phyloP scores from a whole-genome alignment of 2,113 vertebrate species.

The Proterorhinus semilunaris region DNA sequence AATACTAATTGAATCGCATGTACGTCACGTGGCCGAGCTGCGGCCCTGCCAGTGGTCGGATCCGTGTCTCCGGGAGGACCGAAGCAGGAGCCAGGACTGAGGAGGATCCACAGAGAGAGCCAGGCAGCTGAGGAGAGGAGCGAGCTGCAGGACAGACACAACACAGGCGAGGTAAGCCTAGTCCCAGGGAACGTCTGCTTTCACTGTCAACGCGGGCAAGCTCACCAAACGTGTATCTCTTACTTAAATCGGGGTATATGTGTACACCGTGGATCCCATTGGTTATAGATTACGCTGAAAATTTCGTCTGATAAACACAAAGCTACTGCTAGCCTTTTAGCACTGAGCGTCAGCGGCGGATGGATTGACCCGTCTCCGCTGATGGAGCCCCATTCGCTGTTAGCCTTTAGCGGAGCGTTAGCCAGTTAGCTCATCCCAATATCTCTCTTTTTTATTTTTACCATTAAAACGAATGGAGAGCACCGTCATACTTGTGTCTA shows the following conservation, averaged over 20 bases:
- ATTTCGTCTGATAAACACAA: constrained; percentile 12
- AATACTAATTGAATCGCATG: constrained; percentile 66
- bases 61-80: constrained; percentile 2
- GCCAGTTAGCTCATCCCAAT: constrained; percentile 32
- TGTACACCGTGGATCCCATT: not conserved
- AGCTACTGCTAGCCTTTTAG: constrained; percentile 49
- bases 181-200: constrained; percentile 15
- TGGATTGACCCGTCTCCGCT: constrained; percentile 39
- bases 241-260: not conserved
- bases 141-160: constrained; percentile 40
- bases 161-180: constrained; percentile 42
- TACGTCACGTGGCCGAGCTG: constrained; percentile 74
- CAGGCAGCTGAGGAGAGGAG: constrained; percentile 3
- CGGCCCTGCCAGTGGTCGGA: constrained; percentile 58
- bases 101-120: not conserved
- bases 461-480: constrained; percentile 4
- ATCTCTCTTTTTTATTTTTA: not conserved
- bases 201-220: constrained; percentile 9
- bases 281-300: not conserved
- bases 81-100: not conserved
- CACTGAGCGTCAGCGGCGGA: constrained; percentile 45
- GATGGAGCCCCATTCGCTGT: constrained; percentile 34
- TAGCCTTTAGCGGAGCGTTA: constrained; percentile 45
- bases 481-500: not conserved
- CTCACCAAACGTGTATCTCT: not conserved